Base-by-base conservation (phyloP, 2,113 vertebrate genomes). In the Gorsachius goisagi region DNA sequence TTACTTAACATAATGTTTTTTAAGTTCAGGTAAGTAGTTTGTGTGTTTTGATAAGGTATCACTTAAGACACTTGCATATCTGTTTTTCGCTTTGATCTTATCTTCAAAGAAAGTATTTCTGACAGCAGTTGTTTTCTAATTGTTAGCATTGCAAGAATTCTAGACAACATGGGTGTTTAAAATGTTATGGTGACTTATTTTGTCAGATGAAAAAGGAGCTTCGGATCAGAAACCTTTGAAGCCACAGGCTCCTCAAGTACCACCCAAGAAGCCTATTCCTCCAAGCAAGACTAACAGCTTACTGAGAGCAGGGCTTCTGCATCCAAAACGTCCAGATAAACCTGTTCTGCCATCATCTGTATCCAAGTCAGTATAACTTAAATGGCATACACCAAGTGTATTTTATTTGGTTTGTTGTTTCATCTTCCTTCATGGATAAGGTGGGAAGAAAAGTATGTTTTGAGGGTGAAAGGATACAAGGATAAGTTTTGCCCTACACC, bases 221-320 rank as follows among this genome's bases (percentile, higher is more conserved):
- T 94, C 97, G 87, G 99, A 99, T 89, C 98, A 95, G 88, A 99
- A 98, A 95, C 98, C 98, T 79, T 95, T 97, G 95, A 99, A 99
- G 97, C 99, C 99, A 45, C 98, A 98, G 22, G 99, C 99, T 73
- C 99, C 99, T 24, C 96, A 98, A 87, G 99, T 99, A 74, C 99
- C 99, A 23, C 99, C 99, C 83, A 99, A 99, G 98, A 99, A 99
- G 74, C 99, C 99, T 5, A 86, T 98, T 86, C 99, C 98, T 90
- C 99, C 99, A 41, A 98, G 97, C 85, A 99, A 99, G 98, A 94
- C 94, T 35, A 98, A 97, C 97, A 97, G 85, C 90, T 95, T 98
- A 66, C 58, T 98, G 85, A 97, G 98, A 93, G 96, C 98, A 33
- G 98, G 85, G 39, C 80, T 89, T 15, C 47, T 98, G 62, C 98